Evolutionary conservation across 2,113 vertebrate genomes (phyloP), one percentile per base, ranked within the genome.

Genomic region (Phalacrocorax carbo): DNA sequence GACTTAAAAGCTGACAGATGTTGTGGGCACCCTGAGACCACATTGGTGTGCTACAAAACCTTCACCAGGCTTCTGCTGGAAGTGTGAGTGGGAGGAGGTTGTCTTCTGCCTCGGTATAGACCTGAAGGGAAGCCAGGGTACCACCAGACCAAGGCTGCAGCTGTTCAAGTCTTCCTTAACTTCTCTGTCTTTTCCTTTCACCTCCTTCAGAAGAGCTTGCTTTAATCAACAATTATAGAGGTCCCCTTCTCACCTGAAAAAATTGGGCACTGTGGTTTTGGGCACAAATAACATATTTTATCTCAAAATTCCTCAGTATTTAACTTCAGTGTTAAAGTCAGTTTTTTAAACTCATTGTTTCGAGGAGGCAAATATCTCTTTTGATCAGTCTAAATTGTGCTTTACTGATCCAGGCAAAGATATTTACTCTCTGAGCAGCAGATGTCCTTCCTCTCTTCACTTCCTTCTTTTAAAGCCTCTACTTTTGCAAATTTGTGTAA

Each of bases 261-360:
- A 72, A 2, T 6, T 71, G 13, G 11, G 21, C 22, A 48, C 13
- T 25, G 17, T 10, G 7, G 10, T 11, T 86, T 78, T 16, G 17
- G 18, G 13, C 14, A 51, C 13, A 71, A 62, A 57, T 32, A 77
- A 20, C 6, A 19, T 40, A n/a, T 40, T 72, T 82, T 46, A 55
- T 61, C 23, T 55, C 40, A 55, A 48, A 52, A 32, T 89, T 54
- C n/a, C 17, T 65, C 20, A 46, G 13, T 60, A 42, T 71, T 66
- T 54, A 76, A 17, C 20, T 44, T 61, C 19, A 30, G 11, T 23
- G 6, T 58, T 71, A 15, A 68, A 81, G 5, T 48, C 2, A n/a
- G 13, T 13, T 58, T 76, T 82, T 76, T 46, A 36, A 75, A 65
- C 1, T 2, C 5, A 10, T 49, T 2, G 0, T 51, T 57, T 11